Base-by-base conservation (phyloP, 2,113 vertebrate species). In the Pedionomus torquatus region DNA sequence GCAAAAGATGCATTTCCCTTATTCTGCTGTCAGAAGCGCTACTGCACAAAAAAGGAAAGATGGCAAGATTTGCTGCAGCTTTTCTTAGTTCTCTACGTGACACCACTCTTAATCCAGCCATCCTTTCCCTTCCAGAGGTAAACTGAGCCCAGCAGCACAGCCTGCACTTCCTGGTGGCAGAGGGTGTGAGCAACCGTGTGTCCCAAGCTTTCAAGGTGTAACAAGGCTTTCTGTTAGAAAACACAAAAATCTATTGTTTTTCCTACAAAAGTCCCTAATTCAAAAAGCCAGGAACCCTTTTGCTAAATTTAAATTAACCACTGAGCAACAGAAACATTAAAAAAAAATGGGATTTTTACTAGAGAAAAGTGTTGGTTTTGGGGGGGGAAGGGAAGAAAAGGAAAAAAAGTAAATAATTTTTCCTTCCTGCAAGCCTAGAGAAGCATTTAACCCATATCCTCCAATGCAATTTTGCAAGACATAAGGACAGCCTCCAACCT, bases 201-300 rank as follows among this genome's bases (percentile, higher is more conserved):
- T 30, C 14, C 76, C 66, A 43, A 13, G 23, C 39, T 83, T 41
- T 39, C 10, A 2, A 2, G 20, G 11, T 8, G 12, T 12, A 51
- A 48, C 25, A 52, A 24, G 37, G 24, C 18, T 64, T 83, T 68
- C 43, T 13, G 20, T 6, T 8, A 76, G 48, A 9, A 94, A 89
- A 64, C 4, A 83, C 0, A 4, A 5, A 51, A 25, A 63, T n/a
- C 8, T 43, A 7, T 2, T 13, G 0, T 3, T 30, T 91, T 81
- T 66, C 37, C 80, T 44, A 15, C 63, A 65, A 55, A 64, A 89
- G 8, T 13, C 21, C 5, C 17, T 24, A 20, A 51, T 57, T 39
- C 54, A 71, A 87, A 80, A 87, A 19, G 20, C 7, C 65, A 94
- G 60, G 26, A 89, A 70, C 3, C 2, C 14, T 35, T 39, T 78